Evolutionary conservation across 2,888 invertebrate species (phyloP).

Genomic region (Stegana nigrithorax): DNA sequence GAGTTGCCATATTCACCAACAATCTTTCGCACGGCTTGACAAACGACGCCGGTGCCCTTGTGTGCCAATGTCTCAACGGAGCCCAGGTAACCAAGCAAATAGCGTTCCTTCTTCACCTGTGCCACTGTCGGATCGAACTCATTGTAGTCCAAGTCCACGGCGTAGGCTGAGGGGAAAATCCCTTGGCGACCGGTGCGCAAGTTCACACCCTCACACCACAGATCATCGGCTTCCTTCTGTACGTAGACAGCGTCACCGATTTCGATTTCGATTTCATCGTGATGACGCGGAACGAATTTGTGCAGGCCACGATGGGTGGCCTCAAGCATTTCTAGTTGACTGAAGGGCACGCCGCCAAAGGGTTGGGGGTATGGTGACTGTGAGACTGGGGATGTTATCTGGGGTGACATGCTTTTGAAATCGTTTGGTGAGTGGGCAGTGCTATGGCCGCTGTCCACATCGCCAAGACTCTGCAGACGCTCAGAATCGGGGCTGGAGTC

Average conservation of each 20-base stretch:
- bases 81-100: constrained; percentile 92
- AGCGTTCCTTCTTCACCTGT: constrained; percentile 87
- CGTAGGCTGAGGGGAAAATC: constrained; percentile 97
- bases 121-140: constrained; percentile 92
- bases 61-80: constrained; percentile 96
- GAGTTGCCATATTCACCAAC: constrained; percentile 77
- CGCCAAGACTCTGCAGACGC: constrained; percentile 78
- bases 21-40: constrained; percentile 90
- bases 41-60: constrained; percentile 96
- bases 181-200: constrained; percentile 92
- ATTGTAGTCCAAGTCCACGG: constrained; percentile 95
- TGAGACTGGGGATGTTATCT: constrained; percentile 73
- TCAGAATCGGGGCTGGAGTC: constrained; percentile 91
- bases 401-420: constrained; percentile 86
- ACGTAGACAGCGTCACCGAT: constrained; percentile 98
- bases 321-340: constrained; percentile 86
- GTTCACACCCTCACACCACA: constrained; percentile 99
- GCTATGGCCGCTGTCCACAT: constrained; percentile 91
- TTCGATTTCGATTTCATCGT: constrained; percentile 95
- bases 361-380: constrained; percentile 76
- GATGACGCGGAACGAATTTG: constrained; percentile 94
- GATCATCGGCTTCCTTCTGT: constrained; percentile 94
- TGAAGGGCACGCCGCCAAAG: constrained; percentile 82
- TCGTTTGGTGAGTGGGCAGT: constrained; percentile 93
- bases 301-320: constrained; percentile 96